Base-by-base conservation (phyloP, 2,113 vertebrate genomes). In the Zapus hudsonius region DNA sequence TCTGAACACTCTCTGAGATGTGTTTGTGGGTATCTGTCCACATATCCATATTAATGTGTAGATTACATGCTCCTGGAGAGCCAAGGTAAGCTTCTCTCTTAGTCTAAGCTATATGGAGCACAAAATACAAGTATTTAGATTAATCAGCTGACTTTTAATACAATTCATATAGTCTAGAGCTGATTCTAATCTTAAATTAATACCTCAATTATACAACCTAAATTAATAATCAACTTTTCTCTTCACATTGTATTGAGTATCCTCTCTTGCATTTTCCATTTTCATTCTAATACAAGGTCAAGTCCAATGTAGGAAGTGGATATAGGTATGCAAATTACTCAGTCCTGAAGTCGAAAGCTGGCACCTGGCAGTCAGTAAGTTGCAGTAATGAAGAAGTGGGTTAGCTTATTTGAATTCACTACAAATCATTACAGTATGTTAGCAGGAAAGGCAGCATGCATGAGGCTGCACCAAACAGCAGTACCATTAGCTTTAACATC, bases 31-130 rank as follows among this genome's bases (percentile, higher is more conserved):
- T 11, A 13, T 89, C 29, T 84, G 16, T 25, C 44, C 23, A 57
- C 19, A 52, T 57, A 57, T 44, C 5, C 70, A 22, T 3, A 5
- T 70, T 64, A 64, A 17, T 57, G 3, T 66, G n/a, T 70, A 1
- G 69, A 75, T 64, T 59, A 86, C 16, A 63, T 31, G 17, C 69
- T 52, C 29, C n/a, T 64, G 0, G 5, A 57, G 17, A 84, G 63
- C 13, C 9, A 61, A 42, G 27, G 20, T 75, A 67, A 86, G 73
- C 8, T 79, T 95, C 90, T 72, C 25, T 96, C 63, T 57, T 70
- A 47, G 27, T 33, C 15, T 78, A 31, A 69, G 20, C 5, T 61
- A 61, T 47, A 72, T 7, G 55, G 42, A 72, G 3, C 36, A 93
- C 7, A 70, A 75, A 83, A 84, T 42, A 64, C 47, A 82, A 89